Evolutionary conservation across 2,113 vertebrate genomes (phyloP).

Genomic region (Sorex araneus): DNA sequence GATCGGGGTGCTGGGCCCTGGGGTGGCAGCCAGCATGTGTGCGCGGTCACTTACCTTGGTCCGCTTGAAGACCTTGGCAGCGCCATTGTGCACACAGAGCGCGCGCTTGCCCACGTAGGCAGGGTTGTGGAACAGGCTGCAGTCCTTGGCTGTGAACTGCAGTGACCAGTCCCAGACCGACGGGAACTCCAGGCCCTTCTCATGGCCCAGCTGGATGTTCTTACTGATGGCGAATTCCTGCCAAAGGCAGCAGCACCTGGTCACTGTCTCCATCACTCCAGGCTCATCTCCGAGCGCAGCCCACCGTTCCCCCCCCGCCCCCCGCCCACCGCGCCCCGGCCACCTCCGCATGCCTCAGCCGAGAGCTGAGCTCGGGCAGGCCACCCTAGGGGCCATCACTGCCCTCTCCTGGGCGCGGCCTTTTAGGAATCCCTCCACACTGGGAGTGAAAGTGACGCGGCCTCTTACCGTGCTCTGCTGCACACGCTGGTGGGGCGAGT

Average conservation of each 20-base stretch:
- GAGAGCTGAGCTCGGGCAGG: too few relatives aligned
- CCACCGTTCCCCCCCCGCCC: too few relatives aligned
- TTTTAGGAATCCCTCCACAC: too few relatives aligned
- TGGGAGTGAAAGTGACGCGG: too few relatives aligned
- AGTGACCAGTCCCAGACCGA: constrained; percentile 99
- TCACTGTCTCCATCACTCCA: too few relatives aligned
- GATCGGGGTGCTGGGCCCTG: too few relatives aligned
- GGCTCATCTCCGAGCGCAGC: too few relatives aligned
- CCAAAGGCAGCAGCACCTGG: background rate
- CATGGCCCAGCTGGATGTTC: constrained; percentile 94
- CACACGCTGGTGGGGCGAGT: constrained; percentile 93
- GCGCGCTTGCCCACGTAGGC: constrained; percentile 95
- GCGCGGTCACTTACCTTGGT: constrained; percentile 91
- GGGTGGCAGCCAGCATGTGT: too few relatives aligned
- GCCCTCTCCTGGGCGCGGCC: too few relatives aligned
- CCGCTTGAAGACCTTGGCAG: constrained; percentile 92
- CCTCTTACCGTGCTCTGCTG: constrained; percentile 94
- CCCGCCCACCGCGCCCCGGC: too few relatives aligned
- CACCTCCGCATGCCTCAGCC: too few relatives aligned
- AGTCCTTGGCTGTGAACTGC: constrained; percentile 94
- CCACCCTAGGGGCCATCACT: too few relatives aligned
- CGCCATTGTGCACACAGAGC: constrained; percentile 92
- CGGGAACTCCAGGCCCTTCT: constrained; percentile 93
- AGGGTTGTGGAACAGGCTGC: constrained; percentile 97
- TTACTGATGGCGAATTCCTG: constrained; percentile 97